Evolutionary conservation across 1,140 invertebrate species (phyloP).

Genomic region (Littorina saxatilis): DNA sequence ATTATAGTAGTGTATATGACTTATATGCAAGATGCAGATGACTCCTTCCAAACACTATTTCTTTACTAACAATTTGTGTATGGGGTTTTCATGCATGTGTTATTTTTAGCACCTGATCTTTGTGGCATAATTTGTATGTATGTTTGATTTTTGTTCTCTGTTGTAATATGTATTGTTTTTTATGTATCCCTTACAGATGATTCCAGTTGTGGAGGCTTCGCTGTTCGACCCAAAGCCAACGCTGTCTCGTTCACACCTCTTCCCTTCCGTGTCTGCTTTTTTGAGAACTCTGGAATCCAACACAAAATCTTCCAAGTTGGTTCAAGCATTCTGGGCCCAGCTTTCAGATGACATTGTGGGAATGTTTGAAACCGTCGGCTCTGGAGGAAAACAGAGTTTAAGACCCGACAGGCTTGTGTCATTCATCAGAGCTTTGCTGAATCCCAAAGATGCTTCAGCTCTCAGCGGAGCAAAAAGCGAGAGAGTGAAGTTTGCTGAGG

Average conservation of each 20-base stretch:
- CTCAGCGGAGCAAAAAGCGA: neutral
- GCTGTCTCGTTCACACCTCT: constrained; percentile 61
- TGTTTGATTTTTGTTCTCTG: constrained; percentile 9
- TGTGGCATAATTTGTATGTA: constrained; percentile 12
- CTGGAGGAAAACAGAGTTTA: neutral
- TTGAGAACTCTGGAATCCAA: constrained; percentile 47
- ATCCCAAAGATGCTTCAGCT: neutral
- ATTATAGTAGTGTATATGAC: too few relatives aligned
- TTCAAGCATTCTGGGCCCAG: constrained; percentile 51
- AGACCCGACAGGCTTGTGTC: constrained; percentile 13
- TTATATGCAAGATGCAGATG: too few relatives aligned
- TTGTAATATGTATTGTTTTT: neutral
- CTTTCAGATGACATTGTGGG: constrained; percentile 45
- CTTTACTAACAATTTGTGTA: too few relatives aligned
- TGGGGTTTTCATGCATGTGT: too few relatives aligned
- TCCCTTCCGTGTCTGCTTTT: constrained; percentile 49
- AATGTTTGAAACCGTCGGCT: neutral
- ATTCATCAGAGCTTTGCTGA: constrained; percentile 20
- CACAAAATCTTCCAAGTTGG: constrained; percentile 13
- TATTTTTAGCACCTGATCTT: too few relatives aligned
- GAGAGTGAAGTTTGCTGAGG: constrained; percentile 22
- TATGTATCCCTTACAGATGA: constrained; percentile 55
- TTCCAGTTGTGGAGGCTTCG: constrained; percentile 64
- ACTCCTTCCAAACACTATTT: too few relatives aligned
- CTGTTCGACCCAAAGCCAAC: constrained; percentile 56